Evolutionary conservation across 1,140 invertebrate species (phyloP), one percentile per base, ranked within the genome.

Genomic region (Papilio glaucus): DNA sequence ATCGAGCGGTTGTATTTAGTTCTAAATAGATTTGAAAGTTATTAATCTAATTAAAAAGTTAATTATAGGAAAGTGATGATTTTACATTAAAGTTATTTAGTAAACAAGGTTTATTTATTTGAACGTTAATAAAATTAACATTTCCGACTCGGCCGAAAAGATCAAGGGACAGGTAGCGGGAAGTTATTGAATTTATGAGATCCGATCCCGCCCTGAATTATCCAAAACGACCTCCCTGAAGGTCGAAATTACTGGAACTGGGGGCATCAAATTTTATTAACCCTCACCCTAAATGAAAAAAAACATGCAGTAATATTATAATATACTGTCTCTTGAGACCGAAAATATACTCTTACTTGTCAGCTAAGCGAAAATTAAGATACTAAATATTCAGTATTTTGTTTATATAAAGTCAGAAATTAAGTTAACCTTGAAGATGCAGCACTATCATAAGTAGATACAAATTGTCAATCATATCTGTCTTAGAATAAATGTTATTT

Each of bases 131-230:
- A 72, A 60, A 75, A 68, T 57, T 68, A 72, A 26, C 73, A 71
- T 57, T 70, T 72, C 65, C 39, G 12, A 49, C 42, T 60, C 26
- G 33, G 8, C 38, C 57, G 39, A 69, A 73, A 49, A 61, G 67
- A 73, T 61, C 72, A 73, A 65, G 37, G 37, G 15, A n/a, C 65
- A 62, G 29, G 65, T 65, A 63, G 62, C 21, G 39, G 42, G 57
- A 70, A n/a, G 38, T 73, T 73, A 73, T 73, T 73, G 65, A 68
- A 62, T 73, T 73, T 73, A 61, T 24, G 39, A 21, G 21, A 62
- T 33, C 72, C 53, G 57, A 73, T 73, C 53, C 53, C 53, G 9
- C 21, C 4, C 37, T 37, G 29, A 62, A 62, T 67, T 61, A 33
- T 41, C 37, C 60, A 8, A 65, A 41, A 65, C 18, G 62, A 24